Base-by-base conservation (phyloP, 2,113 vertebrate species). In the Oreochromis niloticus region DNA sequence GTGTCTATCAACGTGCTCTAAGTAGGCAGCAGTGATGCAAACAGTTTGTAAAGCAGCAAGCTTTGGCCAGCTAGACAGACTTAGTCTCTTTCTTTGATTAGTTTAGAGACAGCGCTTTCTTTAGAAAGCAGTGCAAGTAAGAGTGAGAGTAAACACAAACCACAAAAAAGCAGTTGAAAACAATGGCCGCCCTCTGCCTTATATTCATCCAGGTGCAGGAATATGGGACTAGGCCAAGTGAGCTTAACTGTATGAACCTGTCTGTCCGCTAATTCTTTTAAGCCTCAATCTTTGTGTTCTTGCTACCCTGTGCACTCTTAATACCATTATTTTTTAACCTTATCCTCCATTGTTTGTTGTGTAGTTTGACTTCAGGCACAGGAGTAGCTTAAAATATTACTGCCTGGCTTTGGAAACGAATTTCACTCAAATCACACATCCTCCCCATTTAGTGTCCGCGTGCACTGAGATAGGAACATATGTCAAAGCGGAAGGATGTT, bases 401-500 rank as follows among this genome's bases (percentile, higher is more conserved):
- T 14, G 24, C 7, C 24, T 2, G 6, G 50, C 10, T 34, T 9
- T 7, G 30, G 43, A 55, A 22, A 55, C 17, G 0, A 6, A 19
- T n/a, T 68, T 80, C 12, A 80, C 41, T 59, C 36, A 55, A 8
- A 63, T 59, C 24, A 57, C 80, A 83, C 81, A 75, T 14, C 14
- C 55, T 9, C 50, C 50, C 41, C 14, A 17, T 68, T 22, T 61
- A 43, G 39, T 27, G 52, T 68, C 10, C 34, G 30, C 57, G 24
- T 41, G 16, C 61, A 14, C 6, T 83, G 86, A 89, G 83, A 93
- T 85, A 83, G 32, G 32, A 82, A 84, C 27, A 90, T 73, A 91
- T 82, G 90, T 63, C 66, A 34, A 17, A 87, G 59, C 92, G 95
- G 95, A 96, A 96, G 95, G 96, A 97, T 93, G 94, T 95, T 89